A percentile compares a stretch with the other conserved stretches of the same genome.
Conservation (phyloP, 2,888 invertebrate genomes). For the Drosophila ustulata region DNA sequence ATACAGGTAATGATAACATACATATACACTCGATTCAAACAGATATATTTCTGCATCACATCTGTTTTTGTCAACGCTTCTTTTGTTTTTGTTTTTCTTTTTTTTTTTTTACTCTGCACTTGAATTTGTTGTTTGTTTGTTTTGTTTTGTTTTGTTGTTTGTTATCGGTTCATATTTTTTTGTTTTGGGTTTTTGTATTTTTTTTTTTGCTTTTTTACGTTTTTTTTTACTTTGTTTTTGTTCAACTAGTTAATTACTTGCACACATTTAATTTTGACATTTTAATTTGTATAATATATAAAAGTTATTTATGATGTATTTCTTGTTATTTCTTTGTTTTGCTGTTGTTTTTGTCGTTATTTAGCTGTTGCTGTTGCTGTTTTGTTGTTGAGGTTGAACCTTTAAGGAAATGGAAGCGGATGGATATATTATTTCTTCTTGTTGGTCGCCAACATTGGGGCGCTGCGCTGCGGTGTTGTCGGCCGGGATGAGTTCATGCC, state of each 20-base stretch:
- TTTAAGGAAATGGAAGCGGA: slow-evolving; percentile 85
- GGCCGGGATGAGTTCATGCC: slow-evolving; percentile 94
- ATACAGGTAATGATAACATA: slow-evolving; percentile 53
- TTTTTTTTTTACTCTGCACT: slow-evolving; percentile 9
- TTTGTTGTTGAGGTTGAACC: slow-evolving; percentile 73
- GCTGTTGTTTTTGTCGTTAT: slow-evolving; percentile 41
- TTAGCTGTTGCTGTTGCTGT: slow-evolving; percentile 34
- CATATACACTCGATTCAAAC: slow-evolving; percentile 26
- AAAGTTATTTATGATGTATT: slow-evolving; percentile 53
- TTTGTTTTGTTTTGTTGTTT: no score
- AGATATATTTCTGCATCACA: slow-evolving; percentile 7
- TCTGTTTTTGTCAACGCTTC: slow-evolving; percentile 25
- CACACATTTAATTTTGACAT: slow-evolving; percentile 41
- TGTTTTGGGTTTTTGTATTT: slow-evolving; percentile 3
- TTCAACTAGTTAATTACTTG: slow-evolving; percentile 51
- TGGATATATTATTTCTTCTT: slow-evolving; percentile 85
- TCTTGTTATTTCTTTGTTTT: slow-evolving; percentile 21
- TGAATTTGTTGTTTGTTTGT: slow-evolving; percentile 9
- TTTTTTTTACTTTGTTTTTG: slow-evolving; percentile 28
- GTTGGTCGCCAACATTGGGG: slow-evolving; percentile 85
- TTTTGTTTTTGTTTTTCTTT: slow-evolving; percentile 2
- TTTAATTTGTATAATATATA: slow-evolving; percentile 56
- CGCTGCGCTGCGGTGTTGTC: slow-evolving; percentile 93
- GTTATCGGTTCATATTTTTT: slow-evolving; percentile 1
- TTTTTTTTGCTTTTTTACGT: slow-evolving; percentile 18